These are phyloP conservation scores for Vidua chalybeata DNA, from an alignment of 2,113 vertebrate genomes.

Conservation along the genomic window DNA sequence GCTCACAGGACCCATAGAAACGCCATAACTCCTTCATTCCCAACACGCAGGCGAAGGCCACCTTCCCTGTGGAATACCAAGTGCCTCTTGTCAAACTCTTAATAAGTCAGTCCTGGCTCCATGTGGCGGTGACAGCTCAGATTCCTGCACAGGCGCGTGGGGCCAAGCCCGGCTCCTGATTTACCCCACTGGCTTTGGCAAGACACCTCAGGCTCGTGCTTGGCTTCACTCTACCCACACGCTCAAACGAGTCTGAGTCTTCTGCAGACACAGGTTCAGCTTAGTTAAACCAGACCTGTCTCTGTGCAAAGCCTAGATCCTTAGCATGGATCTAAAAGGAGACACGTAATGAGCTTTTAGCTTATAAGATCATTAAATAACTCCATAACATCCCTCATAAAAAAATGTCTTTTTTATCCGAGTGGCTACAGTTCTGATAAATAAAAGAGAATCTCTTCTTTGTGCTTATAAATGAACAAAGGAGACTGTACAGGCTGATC, in stretches of 20 bases:
- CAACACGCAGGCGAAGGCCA: not conserved
- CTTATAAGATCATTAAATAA: conserved; percentile 15
- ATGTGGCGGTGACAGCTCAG: conserved; percentile 83
- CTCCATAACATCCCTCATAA: not conserved
- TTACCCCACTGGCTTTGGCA: not conserved
- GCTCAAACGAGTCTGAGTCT: not conserved
- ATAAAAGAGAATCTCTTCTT: conserved; percentile 43
- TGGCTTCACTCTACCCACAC: not conserved
- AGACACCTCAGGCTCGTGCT: not conserved
- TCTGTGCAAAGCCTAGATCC: not conserved
- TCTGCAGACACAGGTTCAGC: not conserved
- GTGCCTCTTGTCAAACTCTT: not conserved
- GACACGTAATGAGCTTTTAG: not conserved
- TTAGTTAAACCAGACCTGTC: not conserved
- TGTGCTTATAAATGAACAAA: conserved; percentile 58
- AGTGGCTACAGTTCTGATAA: not conserved
- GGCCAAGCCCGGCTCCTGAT: not conserved
- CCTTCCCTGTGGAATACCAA: conserved; percentile 32
- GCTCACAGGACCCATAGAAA: conserved; percentile 68
- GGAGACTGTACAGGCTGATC: not conserved
- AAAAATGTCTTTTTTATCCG: not conserved
- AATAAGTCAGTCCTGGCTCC: conserved; percentile 59
- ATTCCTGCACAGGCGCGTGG: conserved; percentile 69
- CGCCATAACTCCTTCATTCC: conserved; percentile 58
- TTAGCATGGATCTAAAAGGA: not conserved